Evolutionary conservation across 2,113 vertebrate species (phyloP).

Genomic region (Perccottus glenii): DNA sequence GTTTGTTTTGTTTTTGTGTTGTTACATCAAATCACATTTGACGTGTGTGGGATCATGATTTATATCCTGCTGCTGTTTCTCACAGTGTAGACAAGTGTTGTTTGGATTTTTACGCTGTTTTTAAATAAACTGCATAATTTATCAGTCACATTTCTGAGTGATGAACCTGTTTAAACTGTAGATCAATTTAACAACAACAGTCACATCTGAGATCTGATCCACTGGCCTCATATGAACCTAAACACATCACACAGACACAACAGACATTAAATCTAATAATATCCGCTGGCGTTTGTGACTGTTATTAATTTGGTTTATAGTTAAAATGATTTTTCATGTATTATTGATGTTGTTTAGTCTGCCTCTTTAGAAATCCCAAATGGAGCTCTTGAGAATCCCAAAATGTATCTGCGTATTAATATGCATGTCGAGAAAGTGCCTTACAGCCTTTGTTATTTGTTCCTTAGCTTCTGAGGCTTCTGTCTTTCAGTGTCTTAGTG

Average conservation of each 20-base stretch:
- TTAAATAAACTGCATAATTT: not conserved
- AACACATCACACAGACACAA: slow-evolving; percentile 7
- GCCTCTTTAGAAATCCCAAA: slow-evolving; percentile 24
- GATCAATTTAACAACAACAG: not conserved
- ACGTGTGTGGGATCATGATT: not conserved
- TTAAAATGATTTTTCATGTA: slow-evolving; percentile 38
- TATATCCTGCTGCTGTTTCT: not conserved
- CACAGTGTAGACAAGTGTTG: slow-evolving; percentile 1
- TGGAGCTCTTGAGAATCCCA: slow-evolving; percentile 12
- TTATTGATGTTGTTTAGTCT: slow-evolving; percentile 57
- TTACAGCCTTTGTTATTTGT: slow-evolving; percentile 16
- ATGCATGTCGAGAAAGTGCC: slow-evolving; percentile 29
- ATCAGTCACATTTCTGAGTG: not conserved
- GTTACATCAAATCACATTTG: slow-evolving; percentile 1
- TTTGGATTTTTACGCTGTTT: slow-evolving; percentile 2
- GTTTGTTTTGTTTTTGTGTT: slow-evolving; percentile 6
- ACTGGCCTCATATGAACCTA: not conserved
- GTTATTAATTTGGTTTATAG: slow-evolving; percentile 16
- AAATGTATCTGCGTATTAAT: slow-evolving; percentile 36
- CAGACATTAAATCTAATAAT: slow-evolving; percentile 13
- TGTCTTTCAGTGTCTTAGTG: not conserved
- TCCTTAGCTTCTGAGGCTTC: slow-evolving; percentile 2
- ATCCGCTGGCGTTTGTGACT: slow-evolving; percentile 5
- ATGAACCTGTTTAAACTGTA: not conserved
- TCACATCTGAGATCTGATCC: not conserved